A percentile compares a stretch with the other conserved stretches of the same genome.
Evolutionary conservation across 2,888 invertebrate species (phyloP).

Genomic region (Conchocele bisecta): DNA sequence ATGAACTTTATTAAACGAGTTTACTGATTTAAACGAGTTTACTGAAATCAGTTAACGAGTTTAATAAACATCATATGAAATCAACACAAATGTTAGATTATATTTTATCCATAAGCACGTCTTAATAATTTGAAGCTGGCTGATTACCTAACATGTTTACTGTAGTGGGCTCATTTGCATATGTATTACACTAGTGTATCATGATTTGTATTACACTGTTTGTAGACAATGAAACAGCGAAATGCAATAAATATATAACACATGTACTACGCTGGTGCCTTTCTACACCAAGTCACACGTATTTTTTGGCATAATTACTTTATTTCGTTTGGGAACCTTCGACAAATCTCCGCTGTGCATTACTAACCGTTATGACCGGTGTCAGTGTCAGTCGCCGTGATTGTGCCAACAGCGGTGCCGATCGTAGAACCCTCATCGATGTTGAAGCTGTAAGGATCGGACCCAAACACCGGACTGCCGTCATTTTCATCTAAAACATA

Average conservation of each 20-base stretch:
- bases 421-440: slow-evolving; percentile 53
- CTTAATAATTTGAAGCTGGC: no score
- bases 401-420: slow-evolving; percentile 46
- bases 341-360: not conserved
- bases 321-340: not conserved
- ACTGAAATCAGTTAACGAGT: no score
- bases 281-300: no score
- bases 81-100: not conserved
- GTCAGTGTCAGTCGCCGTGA: slow-evolving; percentile 66
- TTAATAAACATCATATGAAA: no score
- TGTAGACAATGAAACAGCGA: no score
- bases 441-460: slow-evolving; percentile 34
- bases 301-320: not conserved
- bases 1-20: not conserved
- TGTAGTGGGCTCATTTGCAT: no score
- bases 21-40: not conserved
- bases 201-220: no score
- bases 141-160: no score
- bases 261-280: no score
- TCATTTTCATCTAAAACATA: slow-evolving; percentile 68
- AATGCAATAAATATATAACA: no score
- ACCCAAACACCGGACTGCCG: slow-evolving; percentile 62
- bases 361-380: slow-evolving; percentile 51
- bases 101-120: not conserved
- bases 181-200: no score